Evolutionary conservation across 2,113 vertebrate genomes (phyloP), one percentile per base, ranked within the genome.

Genomic region (Leptobrachium ailaonicum): DNA sequence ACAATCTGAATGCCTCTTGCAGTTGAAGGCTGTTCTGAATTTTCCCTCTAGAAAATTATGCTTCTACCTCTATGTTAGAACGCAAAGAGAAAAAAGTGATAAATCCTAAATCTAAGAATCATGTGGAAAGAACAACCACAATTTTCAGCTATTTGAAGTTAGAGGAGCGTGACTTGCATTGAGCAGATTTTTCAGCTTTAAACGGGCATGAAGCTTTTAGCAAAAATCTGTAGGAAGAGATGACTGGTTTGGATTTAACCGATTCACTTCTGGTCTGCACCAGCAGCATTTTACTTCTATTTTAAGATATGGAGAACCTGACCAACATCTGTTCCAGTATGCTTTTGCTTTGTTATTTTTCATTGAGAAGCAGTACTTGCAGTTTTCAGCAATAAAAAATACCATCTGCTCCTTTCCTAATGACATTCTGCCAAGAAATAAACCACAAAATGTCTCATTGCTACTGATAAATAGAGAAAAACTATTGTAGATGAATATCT

Each of bases 151-250:
- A 76, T 76, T 56, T 67, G 75, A 76, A 67, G 75, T 43, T 56
- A 68, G 47, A 76, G 45, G 53, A 67, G 75, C 75, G 45, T 76
- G 63, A 76, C 75, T 76, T 76, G 75, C 75, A 76, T 76, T 76
- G 64, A 67, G 75, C 66, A 67, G 75, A 40, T 76, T 76, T 76
- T 63, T 76, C 64, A 67, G 75, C 63, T 76, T 76, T 76, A 76
- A 76, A 76, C 66, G 67, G 20, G 64, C 60, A 76, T 76, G 60
- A 76, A 12, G 32, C 75, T 67, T 32, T 67, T 76, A 67, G 64
- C 64, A 76, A 76, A 32, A 76, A 20, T 76, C 62, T 56, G 62
- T 14, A 76, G 75, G 45, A 58, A 75, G 64, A 68, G 50, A 68
- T 32, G 14, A 68, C 75, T 67, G 63, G 41, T 40, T 76, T 7